Evolutionary conservation across 2,797 vertebrate genomes (phyloP).

Genomic region (Streptopelia turtur): DNA sequence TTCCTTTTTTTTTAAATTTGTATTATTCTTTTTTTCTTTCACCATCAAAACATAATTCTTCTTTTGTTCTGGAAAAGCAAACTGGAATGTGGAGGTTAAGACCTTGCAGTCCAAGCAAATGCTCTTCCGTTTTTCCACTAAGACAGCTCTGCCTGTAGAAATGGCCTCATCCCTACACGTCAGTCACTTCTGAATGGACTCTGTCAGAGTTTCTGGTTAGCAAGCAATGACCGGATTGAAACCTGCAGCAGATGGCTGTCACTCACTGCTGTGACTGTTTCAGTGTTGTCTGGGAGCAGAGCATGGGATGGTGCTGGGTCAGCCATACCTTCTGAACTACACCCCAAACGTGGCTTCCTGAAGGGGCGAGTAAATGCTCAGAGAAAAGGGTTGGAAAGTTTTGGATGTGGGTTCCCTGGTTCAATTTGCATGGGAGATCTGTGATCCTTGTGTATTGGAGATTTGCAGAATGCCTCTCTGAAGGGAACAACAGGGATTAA

Average conservation of each 20-base stretch:
- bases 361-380: background rate
- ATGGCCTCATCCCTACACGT: background rate
- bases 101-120: background rate
- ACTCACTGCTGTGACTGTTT: background rate
- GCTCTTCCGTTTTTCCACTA: background rate
- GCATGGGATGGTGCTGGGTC: fast-evolving
- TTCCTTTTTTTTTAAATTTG: background rate
- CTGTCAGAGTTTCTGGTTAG: background rate
- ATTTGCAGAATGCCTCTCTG: background rate
- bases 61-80: background rate
- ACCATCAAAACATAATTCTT: background rate
- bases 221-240: background rate
- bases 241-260: background rate
- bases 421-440: background rate
- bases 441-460: background rate
- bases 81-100: background rate
- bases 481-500: background rate
- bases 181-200: background rate
- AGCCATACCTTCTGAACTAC: background rate
- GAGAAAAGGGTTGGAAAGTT: background rate
- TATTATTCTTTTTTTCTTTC: background rate
- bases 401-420: background rate
- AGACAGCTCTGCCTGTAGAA: background rate
- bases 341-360: background rate
- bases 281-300: background rate